Conservation (phyloP, 2,888 invertebrate genomes). For the Sussaba pulchella region DNA sequence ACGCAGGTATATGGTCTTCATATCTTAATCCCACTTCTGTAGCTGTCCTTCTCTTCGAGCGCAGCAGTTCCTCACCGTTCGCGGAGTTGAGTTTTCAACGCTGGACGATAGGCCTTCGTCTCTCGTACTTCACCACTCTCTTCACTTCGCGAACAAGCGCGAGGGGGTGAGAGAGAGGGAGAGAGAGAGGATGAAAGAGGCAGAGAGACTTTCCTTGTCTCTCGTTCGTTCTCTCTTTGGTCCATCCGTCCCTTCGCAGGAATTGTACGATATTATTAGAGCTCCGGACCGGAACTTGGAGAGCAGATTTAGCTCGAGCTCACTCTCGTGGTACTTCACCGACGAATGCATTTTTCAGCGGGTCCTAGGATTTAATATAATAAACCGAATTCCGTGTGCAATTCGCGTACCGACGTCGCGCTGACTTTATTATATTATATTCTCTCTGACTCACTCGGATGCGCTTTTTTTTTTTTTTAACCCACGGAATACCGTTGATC, state of each 20-base stretch:
- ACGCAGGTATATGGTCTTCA: slow-evolving; percentile 34
- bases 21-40: slow-evolving; percentile 57
- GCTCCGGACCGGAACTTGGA: slow-evolving; percentile 27
- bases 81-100: slow-evolving; percentile 45
- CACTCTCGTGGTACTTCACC: slow-evolving; percentile 25
- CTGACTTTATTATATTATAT: slow-evolving; percentile 21
- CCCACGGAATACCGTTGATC: slow-evolving; percentile 24
- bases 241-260: slow-evolving; percentile 34
- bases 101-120: slow-evolving; percentile 17
- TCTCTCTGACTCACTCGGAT: slow-evolving; percentile 12
- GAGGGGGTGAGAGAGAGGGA: not conserved
- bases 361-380: slow-evolving; percentile 25
- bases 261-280: slow-evolving; percentile 45
- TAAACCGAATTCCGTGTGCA: slow-evolving; percentile 35
- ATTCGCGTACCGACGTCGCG: not conserved
- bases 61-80: slow-evolving; percentile 24
- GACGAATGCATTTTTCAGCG: slow-evolving; percentile 24
- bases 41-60: slow-evolving; percentile 18
- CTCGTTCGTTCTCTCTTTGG: not conserved
- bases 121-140: slow-evolving; percentile 2
- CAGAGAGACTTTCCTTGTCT: not conserved
- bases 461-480: slow-evolving; percentile 1
- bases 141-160: not conserved
- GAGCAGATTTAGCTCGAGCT: slow-evolving; percentile 35
- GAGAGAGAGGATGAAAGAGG: not conserved